Evolutionary conservation across 2,797 vertebrate species (phyloP), one percentile per base, ranked within the genome.

Genomic region (Anas bernieri): DNA sequence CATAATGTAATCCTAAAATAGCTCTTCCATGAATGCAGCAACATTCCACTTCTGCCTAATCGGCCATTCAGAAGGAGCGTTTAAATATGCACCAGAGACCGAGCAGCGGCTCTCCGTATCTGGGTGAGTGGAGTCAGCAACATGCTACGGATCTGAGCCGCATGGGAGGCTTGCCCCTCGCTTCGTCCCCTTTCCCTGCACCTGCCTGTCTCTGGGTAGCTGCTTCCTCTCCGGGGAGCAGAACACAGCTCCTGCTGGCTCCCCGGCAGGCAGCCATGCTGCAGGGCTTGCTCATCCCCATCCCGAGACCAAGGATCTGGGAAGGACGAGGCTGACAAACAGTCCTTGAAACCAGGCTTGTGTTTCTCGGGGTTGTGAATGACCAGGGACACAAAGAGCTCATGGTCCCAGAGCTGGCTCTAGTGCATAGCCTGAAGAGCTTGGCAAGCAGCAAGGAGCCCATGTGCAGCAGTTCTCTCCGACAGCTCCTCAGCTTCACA

Each of bases 1-100:
- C 79, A 88, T 76, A 96, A 81, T 95, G 76, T 74, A 94, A 43
- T 94, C 91, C 95, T 95, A 96, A 97, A 97, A 95, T 97, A 97
- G 93, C 91, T 92, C 6, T 83, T 97, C 74, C 2, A 7, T 87
- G 83, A 96, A 94, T 97, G 70, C 91, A 96, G 76, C 75, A 97
- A 64, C 94, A 87, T 94, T 96, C 85, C 92, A 70, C 43, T 97
- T 76, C 69, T 95, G 87, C 88, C 87, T 96, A 78, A 96, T 94
- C 21, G 35, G 73, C 94, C 56, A 69, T 97, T 97, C 96, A 93
- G 92, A 93, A 94, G 14, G 95, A 90, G 75, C 63, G 4, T 62
- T 95, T 97, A 96, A 97, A 77, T 94, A 83, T 86, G 89, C 77
- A 91, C 81, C 90, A 95, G 88, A 77, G 94, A 90, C 93, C 28